A percentile compares a stretch with the other conserved stretches of the same genome.
These are phyloP conservation scores for Pelobates fuscus DNA, from an alignment of 2,113 vertebrate genomes.

Conservation along the genomic window DNA sequence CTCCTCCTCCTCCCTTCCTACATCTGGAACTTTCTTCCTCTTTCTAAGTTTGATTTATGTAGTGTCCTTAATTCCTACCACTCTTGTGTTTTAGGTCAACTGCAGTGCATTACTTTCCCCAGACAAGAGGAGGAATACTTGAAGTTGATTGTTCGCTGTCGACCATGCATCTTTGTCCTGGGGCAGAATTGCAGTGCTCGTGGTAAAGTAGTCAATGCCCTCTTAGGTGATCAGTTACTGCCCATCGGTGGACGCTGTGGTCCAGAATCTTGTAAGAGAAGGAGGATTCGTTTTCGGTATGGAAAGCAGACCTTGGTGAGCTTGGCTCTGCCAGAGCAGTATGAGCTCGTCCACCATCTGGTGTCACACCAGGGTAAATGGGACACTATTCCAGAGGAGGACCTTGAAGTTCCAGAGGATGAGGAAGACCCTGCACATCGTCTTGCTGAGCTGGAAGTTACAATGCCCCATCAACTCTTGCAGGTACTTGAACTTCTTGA, in stretches of 20 bases:
- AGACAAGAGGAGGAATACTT: constrained; percentile 88
- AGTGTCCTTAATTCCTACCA: too few relatives aligned
- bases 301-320: constrained; percentile 83
- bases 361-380: constrained; percentile 85
- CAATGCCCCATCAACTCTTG: constrained; percentile 82
- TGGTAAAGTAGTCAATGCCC: constrained; percentile 84
- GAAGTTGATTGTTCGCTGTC: constrained; percentile 74
- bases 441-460: constrained; percentile 90
- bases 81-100: constrained; percentile 67
- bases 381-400: constrained; percentile 91
- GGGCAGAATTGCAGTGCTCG: constrained; percentile 89
- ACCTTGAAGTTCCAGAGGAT: constrained; percentile 85
- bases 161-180: constrained; percentile 85
- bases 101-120: constrained; percentile 85
- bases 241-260: constrained; percentile 67
- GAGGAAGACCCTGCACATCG: constrained; percentile 82
- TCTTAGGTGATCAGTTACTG: constrained; percentile 86
- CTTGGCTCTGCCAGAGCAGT: constrained; percentile 88
- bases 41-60: too few relatives aligned
- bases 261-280: constrained; percentile 75
- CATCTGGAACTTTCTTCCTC: too few relatives aligned
- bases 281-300: constrained; percentile 86
- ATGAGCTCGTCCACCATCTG: constrained; percentile 88
- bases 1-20: too few relatives aligned
- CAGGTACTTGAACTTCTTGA: too few relatives aligned